Conservation (phyloP, 2,113 vertebrate species). For the Ahaetulla prasina region DNA sequence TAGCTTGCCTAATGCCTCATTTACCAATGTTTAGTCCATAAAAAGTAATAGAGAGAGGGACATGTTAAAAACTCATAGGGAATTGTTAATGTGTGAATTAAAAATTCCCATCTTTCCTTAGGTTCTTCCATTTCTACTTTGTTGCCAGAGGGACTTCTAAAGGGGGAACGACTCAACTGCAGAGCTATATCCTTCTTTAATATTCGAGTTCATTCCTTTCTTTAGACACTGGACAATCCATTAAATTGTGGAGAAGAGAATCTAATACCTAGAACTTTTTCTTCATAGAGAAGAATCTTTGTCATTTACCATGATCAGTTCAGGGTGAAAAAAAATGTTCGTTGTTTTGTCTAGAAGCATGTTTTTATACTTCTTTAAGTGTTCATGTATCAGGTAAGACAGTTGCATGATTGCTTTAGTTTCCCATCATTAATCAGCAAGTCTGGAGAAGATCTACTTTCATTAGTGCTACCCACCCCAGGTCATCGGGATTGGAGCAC, state of each 20-base stretch:
- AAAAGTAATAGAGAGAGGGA: background rate
- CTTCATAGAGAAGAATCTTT: background rate
- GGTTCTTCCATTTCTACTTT: background rate
- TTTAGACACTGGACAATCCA: background rate
- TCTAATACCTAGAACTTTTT: background rate
- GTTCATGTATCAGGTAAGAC: background rate
- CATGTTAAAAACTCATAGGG: background rate
- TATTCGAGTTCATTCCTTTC: background rate
- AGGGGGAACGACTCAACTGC: too few relatives aligned
- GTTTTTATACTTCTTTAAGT: background rate
- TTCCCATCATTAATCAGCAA: background rate
- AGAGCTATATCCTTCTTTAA: background rate
- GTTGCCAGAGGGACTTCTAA: background rate
- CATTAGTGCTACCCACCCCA: background rate
- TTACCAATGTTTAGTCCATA: background rate
- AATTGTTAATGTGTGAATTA: background rate
- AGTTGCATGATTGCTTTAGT: background rate
- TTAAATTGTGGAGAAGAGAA: background rate
- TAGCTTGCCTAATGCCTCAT: accelerated
- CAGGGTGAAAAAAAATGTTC: too few relatives aligned
- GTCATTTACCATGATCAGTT: background rate
- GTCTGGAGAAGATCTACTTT: background rate
- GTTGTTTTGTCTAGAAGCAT: background rate
- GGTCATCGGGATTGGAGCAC: background rate
- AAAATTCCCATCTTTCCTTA: background rate